Evolutionary conservation across 2,113 vertebrate species (phyloP).

Genomic region (Laticauda colubrina): DNA sequence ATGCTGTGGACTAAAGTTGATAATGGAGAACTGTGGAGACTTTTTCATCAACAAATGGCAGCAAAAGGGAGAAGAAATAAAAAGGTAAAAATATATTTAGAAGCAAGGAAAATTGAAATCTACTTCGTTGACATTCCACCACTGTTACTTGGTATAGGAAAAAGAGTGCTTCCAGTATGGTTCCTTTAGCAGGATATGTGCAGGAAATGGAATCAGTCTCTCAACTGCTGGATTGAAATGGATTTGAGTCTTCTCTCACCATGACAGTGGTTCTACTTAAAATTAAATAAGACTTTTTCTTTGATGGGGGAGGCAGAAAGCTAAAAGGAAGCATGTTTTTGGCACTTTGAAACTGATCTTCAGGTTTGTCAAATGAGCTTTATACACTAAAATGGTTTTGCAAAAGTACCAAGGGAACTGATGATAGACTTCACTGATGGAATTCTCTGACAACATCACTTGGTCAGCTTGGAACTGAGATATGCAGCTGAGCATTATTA

Average conservation of each 20-base stretch:
- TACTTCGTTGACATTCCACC: neutral
- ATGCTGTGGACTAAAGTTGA: neutral
- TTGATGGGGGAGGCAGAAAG: neutral
- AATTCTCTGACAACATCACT: constrained; percentile 15
- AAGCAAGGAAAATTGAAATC: neutral
- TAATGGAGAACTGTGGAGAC: neutral
- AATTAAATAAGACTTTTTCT: constrained; percentile 30
- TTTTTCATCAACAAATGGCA: neutral
- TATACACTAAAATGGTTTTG: constrained; percentile 46
- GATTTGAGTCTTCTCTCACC: neutral
- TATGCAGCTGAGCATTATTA: too few species aligned
- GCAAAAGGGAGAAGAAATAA: neutral
- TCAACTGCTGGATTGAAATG: neutral
- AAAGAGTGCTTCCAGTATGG: neutral
- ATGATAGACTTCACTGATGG: constrained; percentile 45
- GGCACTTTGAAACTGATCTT: neutral
- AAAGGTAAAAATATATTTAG: neutral
- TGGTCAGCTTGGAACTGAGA: too few species aligned
- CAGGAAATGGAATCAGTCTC: neutral
- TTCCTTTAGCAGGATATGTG: neutral
- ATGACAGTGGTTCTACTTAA: neutral
- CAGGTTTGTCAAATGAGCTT: constrained; percentile 7
- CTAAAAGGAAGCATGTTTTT: constrained; percentile 34
- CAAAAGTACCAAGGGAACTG: constrained; percentile 20
- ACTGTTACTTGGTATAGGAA: neutral